Evolutionary conservation across 35 echinoderm and acorn worm genomes (phyloP).

Genomic region (Stichopus chloronotus): DNA sequence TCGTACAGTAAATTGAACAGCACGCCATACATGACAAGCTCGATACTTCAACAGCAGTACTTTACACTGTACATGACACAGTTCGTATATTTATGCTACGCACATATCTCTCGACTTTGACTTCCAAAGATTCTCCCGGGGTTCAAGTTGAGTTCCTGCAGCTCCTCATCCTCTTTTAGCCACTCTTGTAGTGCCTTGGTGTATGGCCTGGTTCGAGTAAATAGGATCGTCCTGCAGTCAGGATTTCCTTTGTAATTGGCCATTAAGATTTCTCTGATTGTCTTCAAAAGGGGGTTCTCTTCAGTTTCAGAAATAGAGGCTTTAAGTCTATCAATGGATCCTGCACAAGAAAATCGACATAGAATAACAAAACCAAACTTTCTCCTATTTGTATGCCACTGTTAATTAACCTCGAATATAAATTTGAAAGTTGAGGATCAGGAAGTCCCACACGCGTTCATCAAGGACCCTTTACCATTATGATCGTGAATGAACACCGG

Average conservation of each 20-base stretch:
- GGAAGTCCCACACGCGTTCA: too few species aligned
- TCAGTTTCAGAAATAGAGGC: neutral
- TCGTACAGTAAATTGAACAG: too few species aligned
- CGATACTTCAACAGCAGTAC: too few species aligned
- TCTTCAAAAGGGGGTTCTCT: neutral
- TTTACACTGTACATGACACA: too few species aligned
- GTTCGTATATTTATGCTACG: neutral
- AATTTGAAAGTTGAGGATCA: too few species aligned
- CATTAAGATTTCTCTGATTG: neutral
- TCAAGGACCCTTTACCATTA: too few species aligned
- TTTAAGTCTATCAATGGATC: neutral
- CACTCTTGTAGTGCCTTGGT: conserved; percentile 15
- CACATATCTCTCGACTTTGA: conserved; percentile 1
- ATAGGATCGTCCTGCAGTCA: neutral
- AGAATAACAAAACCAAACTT: too few species aligned
- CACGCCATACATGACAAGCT: too few species aligned
- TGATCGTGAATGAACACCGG: too few species aligned
- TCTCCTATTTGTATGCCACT: too few species aligned
- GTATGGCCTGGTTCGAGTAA: conserved; percentile 21
- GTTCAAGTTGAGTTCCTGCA: neutral
- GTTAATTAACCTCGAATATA: too few species aligned
- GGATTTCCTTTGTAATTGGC: neutral
- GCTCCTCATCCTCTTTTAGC: conserved; percentile 14
- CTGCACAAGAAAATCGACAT: neutral
- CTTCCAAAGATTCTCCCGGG: conserved; percentile 7